Base-by-base conservation (phyloP, 1,140 invertebrate genomes). In the Stegodyphus dumicola region DNA sequence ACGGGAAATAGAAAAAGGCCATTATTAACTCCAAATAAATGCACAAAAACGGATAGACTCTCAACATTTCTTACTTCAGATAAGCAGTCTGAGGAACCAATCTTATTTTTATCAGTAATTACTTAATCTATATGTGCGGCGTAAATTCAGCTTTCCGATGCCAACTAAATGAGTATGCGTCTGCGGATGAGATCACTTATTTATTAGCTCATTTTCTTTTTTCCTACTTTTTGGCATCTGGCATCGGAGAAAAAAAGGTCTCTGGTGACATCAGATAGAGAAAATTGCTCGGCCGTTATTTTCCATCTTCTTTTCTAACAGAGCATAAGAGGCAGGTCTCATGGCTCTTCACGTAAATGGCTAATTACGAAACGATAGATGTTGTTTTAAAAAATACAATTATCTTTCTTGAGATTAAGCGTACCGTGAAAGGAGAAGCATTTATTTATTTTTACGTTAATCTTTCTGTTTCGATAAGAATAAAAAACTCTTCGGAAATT, bases 111-210 rank as follows among this genome's bases (percentile, higher is more conserved):
- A 79, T 79, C 77, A 56, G 77, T 70, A 79, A 79, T 79, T 79
- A 79, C 66, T 70, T 79, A 79, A 70, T 79, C 77, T 70, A 70
- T 79, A 70, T 79, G 77, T 79, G 49, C 49, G 51, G 53, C 18
- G 48, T 52, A 17, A 79, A 70, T 53, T 79, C 52, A n/a, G 48
- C 4, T 65, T 66, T 48, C n/a, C 33, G 66, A 11, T 79, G 77
- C 67, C 77, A 70, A 79, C 77, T 70, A 79, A 79, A 70, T 79
- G 77, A 79, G 66, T 70, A 18, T 56, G 33, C 18, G 56, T 77
- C 66, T 77, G 17, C 77, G 65, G 51, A 79, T 70, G 77, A 79
- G 52, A 56, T 79, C 77, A 70, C 77, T 79, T 79, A 79, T 70
- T 79, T 70, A 70, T 79, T 79, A 69, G 65, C 66, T 79, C 70